Evolutionary conservation across 2,797 vertebrate genomes (phyloP).

Genomic region (Craterocephalus amniculus): DNA sequence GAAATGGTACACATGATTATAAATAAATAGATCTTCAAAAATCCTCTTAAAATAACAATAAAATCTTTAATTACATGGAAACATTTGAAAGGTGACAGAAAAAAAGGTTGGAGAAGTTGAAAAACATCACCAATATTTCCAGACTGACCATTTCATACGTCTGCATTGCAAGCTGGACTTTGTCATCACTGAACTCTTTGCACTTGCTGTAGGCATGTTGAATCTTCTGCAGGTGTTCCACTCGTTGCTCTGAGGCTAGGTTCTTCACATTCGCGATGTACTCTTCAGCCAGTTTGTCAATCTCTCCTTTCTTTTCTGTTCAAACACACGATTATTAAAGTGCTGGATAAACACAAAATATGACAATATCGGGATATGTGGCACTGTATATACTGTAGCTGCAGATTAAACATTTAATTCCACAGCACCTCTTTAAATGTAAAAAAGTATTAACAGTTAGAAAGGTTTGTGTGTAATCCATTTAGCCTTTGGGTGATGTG

Average conservation of each 20-base stretch:
- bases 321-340: constrained; percentile 15
- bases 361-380: background rate
- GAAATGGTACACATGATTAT: background rate
- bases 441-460: background rate
- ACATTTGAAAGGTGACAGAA: background rate
- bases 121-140: background rate
- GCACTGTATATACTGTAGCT: background rate
- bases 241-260: constrained; percentile 87
- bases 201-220: constrained; percentile 94
- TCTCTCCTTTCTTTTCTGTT: constrained; percentile 96
- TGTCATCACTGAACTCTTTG: constrained; percentile 96
- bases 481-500: background rate
- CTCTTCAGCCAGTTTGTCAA: constrained; percentile 91
- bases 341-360: background rate
- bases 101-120: background rate
- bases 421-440: background rate
- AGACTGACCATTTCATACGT: constrained; percentile 97
- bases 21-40: background rate
- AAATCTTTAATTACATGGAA: background rate
- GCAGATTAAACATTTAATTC: background rate
- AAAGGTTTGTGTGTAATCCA: background rate
- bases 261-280: constrained; percentile 91
- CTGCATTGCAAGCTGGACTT: constrained; percentile 99
- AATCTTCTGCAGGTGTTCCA: constrained; percentile 94
- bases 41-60: background rate